Evolutionary conservation across 2,797 vertebrate species (phyloP), one percentile per base, ranked within the genome.

Genomic region (Craterocephalus amniculus): DNA sequence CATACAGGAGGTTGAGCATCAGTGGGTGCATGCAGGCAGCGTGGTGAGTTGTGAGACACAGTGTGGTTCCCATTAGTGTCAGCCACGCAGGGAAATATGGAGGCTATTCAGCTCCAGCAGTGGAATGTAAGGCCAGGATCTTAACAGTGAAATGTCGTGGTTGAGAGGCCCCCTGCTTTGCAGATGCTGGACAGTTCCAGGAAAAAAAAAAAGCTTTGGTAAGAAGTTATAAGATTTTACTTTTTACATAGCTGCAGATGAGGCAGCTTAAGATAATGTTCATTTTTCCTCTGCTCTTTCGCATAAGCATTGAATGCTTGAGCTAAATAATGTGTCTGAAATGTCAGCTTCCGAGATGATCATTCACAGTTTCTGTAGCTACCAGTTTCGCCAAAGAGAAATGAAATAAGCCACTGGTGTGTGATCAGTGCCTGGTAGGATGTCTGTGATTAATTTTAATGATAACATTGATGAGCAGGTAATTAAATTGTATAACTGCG

Each of bases 51-150:
- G 80, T 76, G 86, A 54, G 40, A 67, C 83, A 1, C 88, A 89
- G 90, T 70, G 32, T 87, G 83, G 72, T 79, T 90, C 84, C 88
- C 84, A 92, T 94, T 91, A 93, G 86, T 89, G 90, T 91, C 92
- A 87, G 48, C 74, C 77, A 76, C 74, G 58, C 55, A 10, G 77
- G 84, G 83, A 91, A 89, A 87, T 90, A 89, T 89, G 87, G 80
- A 80, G 76, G 89, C 87, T 79, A 86, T 91, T 89, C 89, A 87
- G 75, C 72, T 83, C 45, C 70, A 58, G 58, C 71, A 71, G 69
- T 74, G 83, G 70, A 68, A 78, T 8, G 32, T 65, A 55, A 65
- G 75, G 72, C 48, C 29, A 6, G 66, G 64, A 77, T 59, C 64
- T 79, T 82, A 84, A 83, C 83, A 80, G 76, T 86, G 81, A 83